Conservation (phyloP, 2,888 invertebrate genomes). For the Anagyrus pseudococci region DNA sequence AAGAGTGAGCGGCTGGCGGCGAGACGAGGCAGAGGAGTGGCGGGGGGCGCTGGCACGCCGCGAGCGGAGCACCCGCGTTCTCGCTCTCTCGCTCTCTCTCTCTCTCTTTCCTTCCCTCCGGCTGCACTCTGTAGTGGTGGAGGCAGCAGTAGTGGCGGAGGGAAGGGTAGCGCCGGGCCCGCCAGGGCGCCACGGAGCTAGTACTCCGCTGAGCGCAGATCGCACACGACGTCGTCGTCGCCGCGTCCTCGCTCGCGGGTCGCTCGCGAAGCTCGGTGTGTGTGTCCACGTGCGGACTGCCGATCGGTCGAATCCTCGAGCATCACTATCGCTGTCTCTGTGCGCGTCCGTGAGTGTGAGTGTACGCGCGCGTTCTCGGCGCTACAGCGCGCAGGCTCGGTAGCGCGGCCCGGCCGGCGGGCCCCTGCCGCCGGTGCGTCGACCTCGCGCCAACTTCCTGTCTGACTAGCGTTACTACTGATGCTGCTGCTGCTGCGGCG, state of each 20-base stretch:
- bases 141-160: constrained; percentile 1
- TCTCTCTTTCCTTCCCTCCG: not conserved
- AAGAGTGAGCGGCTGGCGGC: too few species aligned
- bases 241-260: constrained; percentile 2
- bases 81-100: constrained; percentile 11
- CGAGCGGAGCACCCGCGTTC: not conserved
- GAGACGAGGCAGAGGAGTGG: too few species aligned
- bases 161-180: constrained; percentile 43
- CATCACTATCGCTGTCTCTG: too few species aligned
- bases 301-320: too few species aligned
- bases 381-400: too few species aligned
- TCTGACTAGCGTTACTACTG: too few species aligned
- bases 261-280: not conserved
- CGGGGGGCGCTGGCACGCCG: not conserved
- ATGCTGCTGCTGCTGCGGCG: too few species aligned
- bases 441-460: too few species aligned
- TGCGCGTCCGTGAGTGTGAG: not conserved
- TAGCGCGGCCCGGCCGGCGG: not conserved
- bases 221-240: constrained; percentile 52
- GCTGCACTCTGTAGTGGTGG: too few species aligned
- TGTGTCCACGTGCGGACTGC: not conserved
- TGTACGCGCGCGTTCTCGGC: too few species aligned
- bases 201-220: constrained; percentile 59
- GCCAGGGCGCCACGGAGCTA: constrained; percentile 54
- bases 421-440: too few species aligned